A percentile compares a stretch with the other conserved stretches of the same genome.
These are phyloP conservation scores for Elymnias hypermnestra DNA, from an alignment of 1,140 invertebrate species.

Conservation along the genomic window DNA sequence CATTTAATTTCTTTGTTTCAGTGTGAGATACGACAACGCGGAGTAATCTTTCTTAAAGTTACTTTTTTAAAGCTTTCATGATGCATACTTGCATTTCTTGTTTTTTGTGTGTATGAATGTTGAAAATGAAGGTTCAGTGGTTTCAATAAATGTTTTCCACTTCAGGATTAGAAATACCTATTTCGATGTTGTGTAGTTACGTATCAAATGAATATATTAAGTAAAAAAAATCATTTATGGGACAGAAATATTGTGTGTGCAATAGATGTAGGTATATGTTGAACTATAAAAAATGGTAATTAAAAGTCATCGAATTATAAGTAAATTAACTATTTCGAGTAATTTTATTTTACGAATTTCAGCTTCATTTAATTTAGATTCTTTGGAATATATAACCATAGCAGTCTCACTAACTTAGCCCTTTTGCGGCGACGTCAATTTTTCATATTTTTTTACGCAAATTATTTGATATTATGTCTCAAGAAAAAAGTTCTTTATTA, in stretches of 20 bases:
- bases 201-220: not conserved
- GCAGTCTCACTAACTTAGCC: too few species aligned
- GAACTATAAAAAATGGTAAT: too few species aligned
- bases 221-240: not conserved
- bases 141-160: not conserved
- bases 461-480: too few species aligned
- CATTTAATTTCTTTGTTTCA: constrained; percentile 43
- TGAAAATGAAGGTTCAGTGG: not conserved
- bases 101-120: constrained; percentile 1
- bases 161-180: not conserved
- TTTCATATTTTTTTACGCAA: too few species aligned
- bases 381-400: too few species aligned
- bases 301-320: too few species aligned
- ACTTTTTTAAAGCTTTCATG: not conserved
- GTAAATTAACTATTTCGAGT: too few species aligned
- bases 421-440: too few species aligned
- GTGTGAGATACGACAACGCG: constrained; percentile 60
- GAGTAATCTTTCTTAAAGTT: constrained; percentile 41
- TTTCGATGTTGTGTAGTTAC: not conserved
- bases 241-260: not conserved
- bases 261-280: too few species aligned
- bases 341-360: too few species aligned
- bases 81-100: not conserved
- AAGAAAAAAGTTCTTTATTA: too few species aligned
- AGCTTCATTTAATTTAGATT: too few species aligned